Evolutionary conservation across 1,140 invertebrate species (phyloP).

Genomic region (Phymastichus coffea): DNA sequence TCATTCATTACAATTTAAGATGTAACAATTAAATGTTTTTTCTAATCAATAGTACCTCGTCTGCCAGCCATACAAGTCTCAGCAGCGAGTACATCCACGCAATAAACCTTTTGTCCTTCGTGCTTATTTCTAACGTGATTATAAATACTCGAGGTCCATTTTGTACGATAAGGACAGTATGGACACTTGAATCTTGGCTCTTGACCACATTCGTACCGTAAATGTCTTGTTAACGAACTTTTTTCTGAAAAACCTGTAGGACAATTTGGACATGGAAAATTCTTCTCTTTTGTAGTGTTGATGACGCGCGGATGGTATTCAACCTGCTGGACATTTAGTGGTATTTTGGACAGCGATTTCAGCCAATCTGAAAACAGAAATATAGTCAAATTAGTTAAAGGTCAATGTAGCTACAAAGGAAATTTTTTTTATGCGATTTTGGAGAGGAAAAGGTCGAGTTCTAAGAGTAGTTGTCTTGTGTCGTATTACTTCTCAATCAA

Average conservation of each 20-base stretch:
- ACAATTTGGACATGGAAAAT: slow-evolving; percentile 48
- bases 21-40: too few species aligned
- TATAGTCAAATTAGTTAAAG: too few species aligned
- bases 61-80: slow-evolving; percentile 18
- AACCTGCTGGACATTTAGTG: neutral
- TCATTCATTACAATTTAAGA: too few species aligned
- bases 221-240: slow-evolving; percentile 56
- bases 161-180: slow-evolving; percentile 50
- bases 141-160: slow-evolving; percentile 45
- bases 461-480: too few species aligned
- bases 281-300: too few species aligned
- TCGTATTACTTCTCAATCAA: too few species aligned
- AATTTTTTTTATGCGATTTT: too few species aligned
- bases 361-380: slow-evolving; percentile 21
- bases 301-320: too few species aligned
- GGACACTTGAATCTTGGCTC: slow-evolving; percentile 59
- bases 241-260: slow-evolving; percentile 51
- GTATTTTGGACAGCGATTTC: slow-evolving; percentile 1
- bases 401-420: too few species aligned
- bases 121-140: slow-evolving; percentile 43
- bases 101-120: slow-evolving; percentile 24
- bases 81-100: slow-evolving; percentile 15
- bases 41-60: slow-evolving; percentile 17
- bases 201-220: slow-evolving; percentile 60
- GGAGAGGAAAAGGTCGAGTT: too few species aligned